These are phyloP conservation scores for Phalacrocorax pelagicus DNA, from an alignment of 2,113 vertebrate genomes.

Conservation along the genomic window DNA sequence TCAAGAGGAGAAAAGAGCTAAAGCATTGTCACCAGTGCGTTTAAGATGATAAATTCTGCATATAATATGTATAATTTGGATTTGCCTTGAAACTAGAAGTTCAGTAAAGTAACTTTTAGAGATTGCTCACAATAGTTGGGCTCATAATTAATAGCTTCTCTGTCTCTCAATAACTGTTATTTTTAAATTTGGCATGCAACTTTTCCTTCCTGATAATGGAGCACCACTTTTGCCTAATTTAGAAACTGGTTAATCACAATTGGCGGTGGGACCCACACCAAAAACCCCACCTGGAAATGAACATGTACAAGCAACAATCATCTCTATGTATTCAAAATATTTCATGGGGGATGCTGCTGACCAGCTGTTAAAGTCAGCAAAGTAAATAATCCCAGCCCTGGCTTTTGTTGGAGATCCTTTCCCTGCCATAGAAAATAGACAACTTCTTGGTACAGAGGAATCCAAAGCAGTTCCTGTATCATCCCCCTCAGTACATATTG, in stretches of 20 bases:
- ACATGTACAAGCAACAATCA: not conserved
- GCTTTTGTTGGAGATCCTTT: not conserved
- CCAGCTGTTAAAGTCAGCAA: not conserved
- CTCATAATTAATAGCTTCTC: not conserved
- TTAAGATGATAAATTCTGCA: not conserved
- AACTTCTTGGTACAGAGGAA: not conserved
- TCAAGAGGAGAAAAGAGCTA: not conserved
- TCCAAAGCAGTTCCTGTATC: not conserved
- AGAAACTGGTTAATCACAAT: not conserved
- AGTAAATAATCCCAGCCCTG: not conserved
- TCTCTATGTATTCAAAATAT: not conserved
- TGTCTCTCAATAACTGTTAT: not conserved
- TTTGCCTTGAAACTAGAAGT: not conserved
- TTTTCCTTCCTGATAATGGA: not conserved
- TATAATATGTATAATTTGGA: not conserved
- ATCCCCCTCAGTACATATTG: not conserved
- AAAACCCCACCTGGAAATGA: not conserved
- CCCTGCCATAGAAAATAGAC: rapidly evolving
- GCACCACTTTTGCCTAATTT: not conserved
- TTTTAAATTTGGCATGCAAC: not conserved
- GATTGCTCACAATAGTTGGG: not conserved
- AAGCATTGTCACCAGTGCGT: not conserved
- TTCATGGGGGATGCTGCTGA: not conserved
- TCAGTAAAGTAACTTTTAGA: not conserved
- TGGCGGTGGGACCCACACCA: too few relatives aligned